These are phyloP conservation scores for Miichthys miiuy DNA, from an alignment of 2,797 vertebrate species.

Conservation along the genomic window DNA sequence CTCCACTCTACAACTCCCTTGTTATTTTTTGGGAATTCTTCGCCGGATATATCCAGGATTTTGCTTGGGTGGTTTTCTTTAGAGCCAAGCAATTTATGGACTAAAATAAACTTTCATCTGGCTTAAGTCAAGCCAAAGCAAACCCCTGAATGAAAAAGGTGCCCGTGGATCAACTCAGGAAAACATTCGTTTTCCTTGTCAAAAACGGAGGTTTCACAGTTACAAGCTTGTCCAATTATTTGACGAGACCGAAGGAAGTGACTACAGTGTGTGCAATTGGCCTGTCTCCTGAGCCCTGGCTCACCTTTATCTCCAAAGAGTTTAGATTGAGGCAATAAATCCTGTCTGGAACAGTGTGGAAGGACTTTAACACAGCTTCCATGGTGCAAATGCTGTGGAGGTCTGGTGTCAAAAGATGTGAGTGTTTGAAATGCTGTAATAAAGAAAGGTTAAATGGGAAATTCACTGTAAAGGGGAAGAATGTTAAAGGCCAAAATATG, in stretches of 20 bases:
- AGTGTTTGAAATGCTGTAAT: background rate
- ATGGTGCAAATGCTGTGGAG: conserved; percentile 2
- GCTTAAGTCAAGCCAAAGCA: conserved; percentile 82
- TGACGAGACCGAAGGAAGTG: conserved; percentile 66
- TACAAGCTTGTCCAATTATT: conserved; percentile 70
- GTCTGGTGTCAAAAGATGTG: conserved; percentile 1
- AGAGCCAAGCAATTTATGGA: conserved; percentile 82
- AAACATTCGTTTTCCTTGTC: conserved; percentile 81
- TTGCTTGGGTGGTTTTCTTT: conserved; percentile 84
- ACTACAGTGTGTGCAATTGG: conserved; percentile 55
- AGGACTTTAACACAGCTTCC: conserved; percentile 20
- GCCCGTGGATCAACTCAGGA: conserved; percentile 75
- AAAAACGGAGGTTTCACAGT: conserved; percentile 77
- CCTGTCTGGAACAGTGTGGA: conserved; percentile 22
- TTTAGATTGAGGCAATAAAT: conserved; percentile 56
- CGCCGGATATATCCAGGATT: conserved; percentile 78
- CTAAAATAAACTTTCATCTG: conserved; percentile 86
- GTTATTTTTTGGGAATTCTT: conserved; percentile 80
- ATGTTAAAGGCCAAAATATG: background rate
- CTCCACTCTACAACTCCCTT: conserved; percentile 71
- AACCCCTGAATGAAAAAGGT: conserved; percentile 81
- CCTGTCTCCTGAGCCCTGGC: conserved; percentile 42
- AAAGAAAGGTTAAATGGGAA: background rate
- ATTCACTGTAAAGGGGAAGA: background rate
- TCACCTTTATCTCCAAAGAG: conserved; percentile 54